These are phyloP conservation scores for Podabrus alpinus DNA, from an alignment of 2,888 invertebrate genomes.

Conservation along the genomic window DNA sequence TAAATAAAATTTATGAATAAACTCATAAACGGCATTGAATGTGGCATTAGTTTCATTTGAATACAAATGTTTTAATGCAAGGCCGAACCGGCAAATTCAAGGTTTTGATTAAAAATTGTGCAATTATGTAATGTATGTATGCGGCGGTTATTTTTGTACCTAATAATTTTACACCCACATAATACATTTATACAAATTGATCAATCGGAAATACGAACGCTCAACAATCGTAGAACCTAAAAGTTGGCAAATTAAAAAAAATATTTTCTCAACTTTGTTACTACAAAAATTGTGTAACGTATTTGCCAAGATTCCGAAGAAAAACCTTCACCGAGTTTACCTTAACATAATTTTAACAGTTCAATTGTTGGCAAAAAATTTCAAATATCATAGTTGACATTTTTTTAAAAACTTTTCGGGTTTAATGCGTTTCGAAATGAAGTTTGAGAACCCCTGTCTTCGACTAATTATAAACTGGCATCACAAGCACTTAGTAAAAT, in stretches of 20 bases:
- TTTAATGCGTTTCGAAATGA: background rate
- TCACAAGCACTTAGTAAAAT: background rate
- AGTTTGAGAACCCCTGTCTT: background rate
- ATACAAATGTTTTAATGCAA: conserved; percentile 19
- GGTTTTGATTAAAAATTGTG: background rate
- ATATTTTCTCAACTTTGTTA: background rate
- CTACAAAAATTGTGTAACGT: background rate
- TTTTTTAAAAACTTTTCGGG: background rate
- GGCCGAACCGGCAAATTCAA: conserved; percentile 4
- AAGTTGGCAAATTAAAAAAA: background rate
- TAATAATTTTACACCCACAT: background rate
- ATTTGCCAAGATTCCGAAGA: background rate
- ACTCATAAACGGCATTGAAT: background rate
- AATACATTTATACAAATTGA: background rate
- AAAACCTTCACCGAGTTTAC: background rate
- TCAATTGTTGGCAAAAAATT: background rate
- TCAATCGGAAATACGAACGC: background rate
- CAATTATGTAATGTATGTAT: background rate
- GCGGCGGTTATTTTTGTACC: background rate
- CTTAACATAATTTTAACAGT: background rate
- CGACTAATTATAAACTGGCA: background rate
- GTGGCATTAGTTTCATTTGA: conserved; percentile 15
- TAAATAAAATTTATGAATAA: background rate
- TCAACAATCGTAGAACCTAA: background rate
- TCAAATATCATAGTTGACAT: background rate